Conservation (phyloP, 2,797 vertebrate genomes). For the Typhlichthys eigenmanni region DNA sequence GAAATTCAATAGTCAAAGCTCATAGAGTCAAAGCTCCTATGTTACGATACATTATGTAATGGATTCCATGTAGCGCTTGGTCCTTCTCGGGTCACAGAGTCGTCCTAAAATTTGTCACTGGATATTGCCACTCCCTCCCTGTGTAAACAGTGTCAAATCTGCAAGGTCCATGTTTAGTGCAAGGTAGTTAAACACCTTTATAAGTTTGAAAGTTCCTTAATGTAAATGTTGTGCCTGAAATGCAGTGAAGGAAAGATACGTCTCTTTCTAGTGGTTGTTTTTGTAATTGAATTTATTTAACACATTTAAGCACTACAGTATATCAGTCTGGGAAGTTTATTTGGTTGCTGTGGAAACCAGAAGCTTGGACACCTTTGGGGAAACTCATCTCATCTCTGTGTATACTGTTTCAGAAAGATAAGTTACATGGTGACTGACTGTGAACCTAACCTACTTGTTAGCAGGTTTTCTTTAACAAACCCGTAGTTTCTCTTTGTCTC, state of each 20-base stretch:
- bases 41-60: conserved; percentile 58
- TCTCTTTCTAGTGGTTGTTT: not conserved
- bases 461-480: too few species aligned
- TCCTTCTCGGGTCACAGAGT: conserved; percentile 57
- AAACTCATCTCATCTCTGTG: too few species aligned
- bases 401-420: too few species aligned
- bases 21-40: conserved; percentile 31
- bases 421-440: too few species aligned
- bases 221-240: conserved; percentile 12
- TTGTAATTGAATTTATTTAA: not conserved
- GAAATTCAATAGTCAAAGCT: conserved; percentile 45
- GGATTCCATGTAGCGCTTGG: conserved; percentile 44
- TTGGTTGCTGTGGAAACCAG: too few species aligned
- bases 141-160: conserved; percentile 56
- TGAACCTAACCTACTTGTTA: too few species aligned
- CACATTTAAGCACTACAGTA: too few species aligned
- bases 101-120: conserved; percentile 53
- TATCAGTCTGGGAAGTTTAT: too few species aligned
- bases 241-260: not conserved
- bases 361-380: too few species aligned
- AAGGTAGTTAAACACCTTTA: conserved; percentile 38
- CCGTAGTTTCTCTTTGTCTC: too few species aligned
- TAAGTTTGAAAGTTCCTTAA: conserved; percentile 34
- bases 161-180: conserved; percentile 34
- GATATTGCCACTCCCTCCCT: conserved; percentile 40